Evolutionary conservation across 2,113 vertebrate genomes (phyloP).

Genomic region (Ptyas mucosa): DNA sequence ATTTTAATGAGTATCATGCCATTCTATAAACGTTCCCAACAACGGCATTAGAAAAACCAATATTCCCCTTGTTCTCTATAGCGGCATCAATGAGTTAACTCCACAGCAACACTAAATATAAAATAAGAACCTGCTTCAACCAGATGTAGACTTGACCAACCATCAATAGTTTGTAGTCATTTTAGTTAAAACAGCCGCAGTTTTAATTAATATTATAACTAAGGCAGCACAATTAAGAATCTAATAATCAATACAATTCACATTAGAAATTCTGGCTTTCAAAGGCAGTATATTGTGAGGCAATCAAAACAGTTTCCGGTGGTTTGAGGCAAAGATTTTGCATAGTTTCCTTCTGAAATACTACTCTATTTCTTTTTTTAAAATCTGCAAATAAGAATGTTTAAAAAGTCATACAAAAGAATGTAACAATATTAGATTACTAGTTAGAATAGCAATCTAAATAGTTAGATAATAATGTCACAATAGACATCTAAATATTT

Average conservation of each 20-base stretch:
- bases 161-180: slow-evolving; percentile 31
- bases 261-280: neutral
- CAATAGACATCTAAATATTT: neutral
- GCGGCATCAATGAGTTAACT: slow-evolving; percentile 34
- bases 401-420: neutral
- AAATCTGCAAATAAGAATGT: neutral
- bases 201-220: slow-evolving; percentile 28
- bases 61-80: slow-evolving; percentile 21
- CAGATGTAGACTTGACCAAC: slow-evolving; percentile 37
- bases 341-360: neutral
- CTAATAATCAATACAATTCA: slow-evolving; percentile 5
- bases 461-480: neutral
- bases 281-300: neutral
- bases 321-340: neutral
- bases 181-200: neutral
- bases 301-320: neutral
- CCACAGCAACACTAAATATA: slow-evolving; percentile 22
- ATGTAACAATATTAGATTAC: slow-evolving; percentile 15
- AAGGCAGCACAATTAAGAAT: slow-evolving; percentile 36
- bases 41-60: slow-evolving; percentile 37
- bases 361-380: neutral
- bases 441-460: slow-evolving; percentile 1
- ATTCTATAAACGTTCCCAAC: slow-evolving; percentile 42
- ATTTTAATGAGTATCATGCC: slow-evolving; percentile 51
- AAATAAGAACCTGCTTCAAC: slow-evolving; percentile 13